Evolutionary conservation across 2,113 vertebrate species (phyloP), one percentile per base, ranked within the genome.

Genomic region (Pristiophorus japonicus): DNA sequence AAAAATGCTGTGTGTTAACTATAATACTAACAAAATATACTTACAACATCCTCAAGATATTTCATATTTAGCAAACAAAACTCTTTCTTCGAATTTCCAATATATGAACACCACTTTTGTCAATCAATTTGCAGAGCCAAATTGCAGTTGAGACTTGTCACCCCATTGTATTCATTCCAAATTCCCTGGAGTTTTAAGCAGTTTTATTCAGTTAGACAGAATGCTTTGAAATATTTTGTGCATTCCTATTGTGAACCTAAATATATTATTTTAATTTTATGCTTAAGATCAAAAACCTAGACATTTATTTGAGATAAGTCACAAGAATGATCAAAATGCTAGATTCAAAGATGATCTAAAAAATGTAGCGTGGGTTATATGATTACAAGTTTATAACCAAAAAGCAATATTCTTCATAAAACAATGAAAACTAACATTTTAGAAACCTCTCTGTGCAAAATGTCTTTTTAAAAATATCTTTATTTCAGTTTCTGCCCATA

Each of bases 401-500:
- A 59, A 81, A 34, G 16, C 55, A 90, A 73, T 70, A 70, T 73
- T 70, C 45, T 73, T 73, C 24, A 94, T 30, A 34, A 70, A 47
- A 70, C 42, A 70, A 34, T 34, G 45, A 34, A 94, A 70, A 94
- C 4, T 73, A 51, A 47, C 27, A 30, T 34, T 94, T 12, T 38
- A 70, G 22, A 94, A 67, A n/a, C 8, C 62, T 66, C n/a, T 22
- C 22, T 42, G 63, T 45, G 22, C 18, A 63, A 93, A 66, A 38
- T 67, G 38, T n/a, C 3, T 67, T 47, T 92, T 93, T 45, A 14
- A 38, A 63, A 34, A 94, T 94, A 34, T 94, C 65, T 94, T 67
- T 38, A 93, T 38, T 65, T 30, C 63, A 94, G 92, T 27, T 94
- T 94, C 65, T 94, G 92, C 63, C 65, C 92, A 47, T 45, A 94